phyloP scores from a whole-genome alignment of 2,113 vertebrate genomes.

The Xiphophorus couchianus region DNA sequence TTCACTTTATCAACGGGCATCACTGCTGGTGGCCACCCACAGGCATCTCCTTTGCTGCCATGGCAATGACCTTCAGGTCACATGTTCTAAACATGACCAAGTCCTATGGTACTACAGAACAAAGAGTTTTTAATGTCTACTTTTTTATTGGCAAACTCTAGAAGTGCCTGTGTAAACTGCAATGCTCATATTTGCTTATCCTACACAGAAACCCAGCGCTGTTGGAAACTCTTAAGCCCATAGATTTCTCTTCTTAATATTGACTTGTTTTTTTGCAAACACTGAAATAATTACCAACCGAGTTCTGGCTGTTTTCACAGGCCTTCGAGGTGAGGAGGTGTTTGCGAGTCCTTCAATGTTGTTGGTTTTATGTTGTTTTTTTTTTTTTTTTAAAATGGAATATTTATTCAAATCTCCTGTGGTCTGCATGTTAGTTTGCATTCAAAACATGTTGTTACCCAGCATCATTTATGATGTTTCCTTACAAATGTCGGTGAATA shows the following conservation, averaged over 20 bases:
- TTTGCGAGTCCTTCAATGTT: not conserved
- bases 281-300: not conserved
- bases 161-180: not conserved
- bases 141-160: not conserved
- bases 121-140: not conserved
- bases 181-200: not conserved
- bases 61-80: not conserved
- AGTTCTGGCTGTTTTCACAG: not conserved
- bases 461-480: conserved; percentile 3
- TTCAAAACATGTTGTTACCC: conserved; percentile 12
- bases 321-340: not conserved
- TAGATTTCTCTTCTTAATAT: not conserved
- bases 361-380: not conserved
- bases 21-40: too few species aligned
- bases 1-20: not conserved
- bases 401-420: not conserved
- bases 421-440: conserved; percentile 25
- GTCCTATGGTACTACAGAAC: not conserved
- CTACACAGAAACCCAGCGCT: not conserved
- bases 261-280: not conserved
- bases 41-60: not conserved
- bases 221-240: not conserved
- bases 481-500: conserved; percentile 40
- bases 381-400: not conserved
- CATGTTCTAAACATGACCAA: not conserved